Percentiles rank a stretch among this genome's conserved stretches.
These are phyloP conservation scores for Drepana falcataria DNA, from an alignment of 2,888 invertebrate genomes.

Conservation along the genomic window DNA sequence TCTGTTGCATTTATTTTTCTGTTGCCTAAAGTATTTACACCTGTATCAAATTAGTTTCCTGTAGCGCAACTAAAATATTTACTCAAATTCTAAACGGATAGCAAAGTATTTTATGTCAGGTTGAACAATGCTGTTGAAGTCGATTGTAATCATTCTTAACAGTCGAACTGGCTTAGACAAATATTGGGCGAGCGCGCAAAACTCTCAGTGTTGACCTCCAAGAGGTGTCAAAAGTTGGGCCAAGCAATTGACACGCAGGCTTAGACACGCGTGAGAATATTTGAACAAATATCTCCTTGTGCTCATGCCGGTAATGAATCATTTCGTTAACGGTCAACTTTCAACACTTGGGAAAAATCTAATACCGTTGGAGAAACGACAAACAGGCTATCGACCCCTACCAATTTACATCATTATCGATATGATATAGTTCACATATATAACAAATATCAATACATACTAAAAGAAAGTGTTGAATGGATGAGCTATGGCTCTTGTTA, in stretches of 20 bases:
- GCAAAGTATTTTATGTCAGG: conserved; percentile 22
- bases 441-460: conserved; percentile 26
- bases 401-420: conserved; percentile 56
- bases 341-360: conserved; percentile 56
- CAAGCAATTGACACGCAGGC: conserved; percentile 61
- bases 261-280: conserved; percentile 71
- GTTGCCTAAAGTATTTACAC: too few species aligned
- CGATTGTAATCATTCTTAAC: conserved; percentile 39
- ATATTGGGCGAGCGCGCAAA: conserved; percentile 57
- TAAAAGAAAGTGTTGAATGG: conserved; percentile 16
- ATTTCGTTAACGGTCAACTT: conserved; percentile 67
- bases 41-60: conserved; percentile 7
- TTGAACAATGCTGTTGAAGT: conserved; percentile 30
- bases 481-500: conserved; percentile 14
- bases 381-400: conserved; percentile 48
- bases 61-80: conserved; percentile 14
- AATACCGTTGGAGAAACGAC: conserved; percentile 44
- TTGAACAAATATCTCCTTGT: conserved; percentile 70
- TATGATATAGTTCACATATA: conserved; percentile 34
- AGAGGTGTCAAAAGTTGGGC: conserved; percentile 68
- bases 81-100: conserved; percentile 21
- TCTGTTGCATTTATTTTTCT: too few species aligned
- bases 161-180: conserved; percentile 49
- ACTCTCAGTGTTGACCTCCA: conserved; percentile 61
- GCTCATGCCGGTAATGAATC: conserved; percentile 72